Evolutionary conservation across 1,140 invertebrate species (phyloP).

Genomic region (Eciton burchellii): DNA sequence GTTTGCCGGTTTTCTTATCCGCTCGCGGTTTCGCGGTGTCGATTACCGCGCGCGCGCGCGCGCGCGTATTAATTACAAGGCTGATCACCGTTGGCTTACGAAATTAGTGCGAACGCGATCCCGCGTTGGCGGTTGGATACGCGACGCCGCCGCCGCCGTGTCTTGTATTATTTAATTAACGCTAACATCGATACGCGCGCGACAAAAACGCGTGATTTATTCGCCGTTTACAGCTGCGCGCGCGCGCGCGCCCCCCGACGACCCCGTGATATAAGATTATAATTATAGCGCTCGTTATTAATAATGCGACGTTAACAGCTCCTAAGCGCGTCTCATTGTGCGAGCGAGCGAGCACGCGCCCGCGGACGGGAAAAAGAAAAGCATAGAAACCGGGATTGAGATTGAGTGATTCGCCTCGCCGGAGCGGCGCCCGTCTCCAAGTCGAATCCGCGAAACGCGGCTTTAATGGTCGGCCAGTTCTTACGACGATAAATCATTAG

Average conservation of each 20-base stretch:
- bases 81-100: conserved; percentile 13
- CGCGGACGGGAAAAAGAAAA: conserved; percentile 16
- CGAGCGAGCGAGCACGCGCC: not conserved
- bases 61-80: conserved; percentile 38
- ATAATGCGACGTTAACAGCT: conserved; percentile 51
- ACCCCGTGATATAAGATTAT: not conserved
- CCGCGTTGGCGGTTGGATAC: not conserved
- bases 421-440: conserved; percentile 42
- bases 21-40: conserved; percentile 45
- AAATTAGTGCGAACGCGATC: conserved; percentile 16
- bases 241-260: no score
- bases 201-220: not conserved
- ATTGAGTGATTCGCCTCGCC: conserved; percentile 49
- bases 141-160: no score
- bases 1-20: not conserved
- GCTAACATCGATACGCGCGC: no score
- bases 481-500: conserved; percentile 73
- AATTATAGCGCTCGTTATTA: conserved; percentile 5
- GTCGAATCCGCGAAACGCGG: conserved; percentile 61
- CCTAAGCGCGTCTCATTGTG: conserved; percentile 53
- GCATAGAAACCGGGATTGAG: conserved; percentile 19
- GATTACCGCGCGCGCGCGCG: conserved; percentile 44
- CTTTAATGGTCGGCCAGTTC: conserved; percentile 64
- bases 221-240: not conserved
- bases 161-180: conserved; percentile 10